A percentile compares a stretch with the other conserved stretches of the same genome.
Conservation (phyloP, 2,888 invertebrate genomes). For the Brenthis hecate region DNA sequence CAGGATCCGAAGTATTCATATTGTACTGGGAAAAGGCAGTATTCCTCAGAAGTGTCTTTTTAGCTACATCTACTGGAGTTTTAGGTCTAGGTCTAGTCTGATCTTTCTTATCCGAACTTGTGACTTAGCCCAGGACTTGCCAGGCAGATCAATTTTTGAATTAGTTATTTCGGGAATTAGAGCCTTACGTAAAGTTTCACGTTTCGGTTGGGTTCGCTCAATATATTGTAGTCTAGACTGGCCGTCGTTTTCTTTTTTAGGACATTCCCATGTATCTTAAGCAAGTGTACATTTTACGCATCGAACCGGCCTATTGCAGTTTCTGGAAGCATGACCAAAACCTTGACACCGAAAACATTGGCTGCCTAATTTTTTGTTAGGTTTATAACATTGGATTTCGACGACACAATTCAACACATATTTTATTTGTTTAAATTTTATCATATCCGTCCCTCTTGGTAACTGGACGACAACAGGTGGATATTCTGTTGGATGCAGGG, state of each 20-base stretch:
- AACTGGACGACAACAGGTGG: conserved; percentile 14
- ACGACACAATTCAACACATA: conserved; percentile 34
- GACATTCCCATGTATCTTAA: conserved; percentile 30
- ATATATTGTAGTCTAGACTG: too few relatives aligned
- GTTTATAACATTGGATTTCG: conserved; percentile 29
- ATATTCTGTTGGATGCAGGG: background rate
- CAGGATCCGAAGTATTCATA: too few relatives aligned
- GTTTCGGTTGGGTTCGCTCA: too few relatives aligned
- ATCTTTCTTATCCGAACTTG: too few relatives aligned
- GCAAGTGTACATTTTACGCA: conserved; percentile 35
- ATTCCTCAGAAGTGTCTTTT: too few relatives aligned
- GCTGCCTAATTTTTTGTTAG: conserved; percentile 24
- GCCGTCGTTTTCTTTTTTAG: conserved; percentile 23
- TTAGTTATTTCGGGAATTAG: too few relatives aligned
- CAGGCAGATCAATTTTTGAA: too few relatives aligned
- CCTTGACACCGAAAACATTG: conserved; percentile 39
- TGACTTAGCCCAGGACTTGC: too few relatives aligned
- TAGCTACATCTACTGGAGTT: too few relatives aligned
- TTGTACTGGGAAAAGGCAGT: too few relatives aligned
- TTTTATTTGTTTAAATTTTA: conserved; percentile 34
- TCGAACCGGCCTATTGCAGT: conserved; percentile 33
- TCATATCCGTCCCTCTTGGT: conserved; percentile 29
- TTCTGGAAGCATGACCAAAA: conserved; percentile 36
- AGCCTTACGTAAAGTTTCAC: too few relatives aligned
- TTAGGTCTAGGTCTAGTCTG: too few relatives aligned